phyloP scores from a whole-genome alignment of 2,797 vertebrate genomes.

The Morus bassanus region DNA sequence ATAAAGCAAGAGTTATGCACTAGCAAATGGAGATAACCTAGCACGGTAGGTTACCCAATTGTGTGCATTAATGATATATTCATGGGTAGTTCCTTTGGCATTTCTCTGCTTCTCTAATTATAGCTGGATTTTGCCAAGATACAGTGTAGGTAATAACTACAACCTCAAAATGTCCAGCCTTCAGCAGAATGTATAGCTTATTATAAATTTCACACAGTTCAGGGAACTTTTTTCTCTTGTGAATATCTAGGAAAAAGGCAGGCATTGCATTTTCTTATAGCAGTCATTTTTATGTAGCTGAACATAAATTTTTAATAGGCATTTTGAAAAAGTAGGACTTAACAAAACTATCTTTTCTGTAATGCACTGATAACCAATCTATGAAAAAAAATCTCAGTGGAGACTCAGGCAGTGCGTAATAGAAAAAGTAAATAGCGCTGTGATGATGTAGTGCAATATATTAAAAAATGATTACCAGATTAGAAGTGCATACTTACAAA shows the following conservation, averaged over 20 bases:
- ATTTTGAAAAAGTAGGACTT: neutral
- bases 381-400: neutral
- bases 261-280: neutral
- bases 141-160: slow-evolving; percentile 22
- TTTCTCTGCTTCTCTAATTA: slow-evolving; percentile 37
- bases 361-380: neutral
- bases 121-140: neutral
- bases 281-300: neutral
- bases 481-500: neutral
- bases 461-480: neutral
- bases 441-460: neutral
- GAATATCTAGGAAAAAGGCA: neutral
- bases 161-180: slow-evolving; percentile 33
- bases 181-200: slow-evolving; percentile 9
- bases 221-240: neutral
- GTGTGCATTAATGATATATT: neutral
- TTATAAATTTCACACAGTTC: slow-evolving; percentile 23
- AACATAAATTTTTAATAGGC: neutral
- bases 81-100: neutral
- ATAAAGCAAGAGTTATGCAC: neutral
- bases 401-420: neutral
- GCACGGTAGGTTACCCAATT: neutral
- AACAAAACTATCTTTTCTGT: neutral
- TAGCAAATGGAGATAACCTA: neutral
- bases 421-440: neutral